Conservation (phyloP, 2,113 vertebrate genomes). For the Nycticryphes semicollaris region DNA sequence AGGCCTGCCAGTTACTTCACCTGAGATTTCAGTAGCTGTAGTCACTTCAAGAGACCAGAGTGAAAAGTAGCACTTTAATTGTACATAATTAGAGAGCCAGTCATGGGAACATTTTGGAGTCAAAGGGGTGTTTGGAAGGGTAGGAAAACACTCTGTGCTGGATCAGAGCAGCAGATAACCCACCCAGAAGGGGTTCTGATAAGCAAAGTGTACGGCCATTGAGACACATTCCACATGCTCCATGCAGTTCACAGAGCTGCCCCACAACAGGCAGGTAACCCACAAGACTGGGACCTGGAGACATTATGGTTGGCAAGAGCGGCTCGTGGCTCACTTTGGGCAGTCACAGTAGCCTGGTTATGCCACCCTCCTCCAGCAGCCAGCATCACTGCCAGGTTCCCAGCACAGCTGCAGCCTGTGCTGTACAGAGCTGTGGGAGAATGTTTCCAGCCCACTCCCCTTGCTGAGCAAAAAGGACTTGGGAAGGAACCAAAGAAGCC, state of each 20-base stretch:
- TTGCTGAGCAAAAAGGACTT: background rate
- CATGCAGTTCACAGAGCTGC: background rate
- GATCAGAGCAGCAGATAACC: background rate
- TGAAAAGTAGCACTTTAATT: background rate
- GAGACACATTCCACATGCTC: background rate
- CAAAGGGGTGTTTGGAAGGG: background rate
- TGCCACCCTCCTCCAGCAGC: background rate
- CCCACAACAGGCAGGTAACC: background rate
- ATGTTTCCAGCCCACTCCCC: background rate
- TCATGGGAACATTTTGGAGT: background rate
- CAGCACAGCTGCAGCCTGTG: background rate
- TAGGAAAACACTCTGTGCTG: background rate
- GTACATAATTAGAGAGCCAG: background rate
- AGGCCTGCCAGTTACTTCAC: background rate
- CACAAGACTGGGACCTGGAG: background rate
- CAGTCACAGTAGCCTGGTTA: background rate
- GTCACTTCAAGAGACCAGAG: background rate
- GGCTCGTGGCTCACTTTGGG: background rate
- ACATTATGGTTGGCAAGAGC: fast-evolving
- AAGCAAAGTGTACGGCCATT: background rate
- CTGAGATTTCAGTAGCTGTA: background rate
- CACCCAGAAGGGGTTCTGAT: background rate
- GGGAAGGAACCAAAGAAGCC: background rate
- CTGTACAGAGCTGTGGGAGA: background rate
- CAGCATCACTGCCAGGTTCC: background rate